Evolutionary conservation across 2,888 invertebrate genomes (phyloP), one percentile per base, ranked within the genome.

Genomic region (Saturnia pavonia): DNA sequence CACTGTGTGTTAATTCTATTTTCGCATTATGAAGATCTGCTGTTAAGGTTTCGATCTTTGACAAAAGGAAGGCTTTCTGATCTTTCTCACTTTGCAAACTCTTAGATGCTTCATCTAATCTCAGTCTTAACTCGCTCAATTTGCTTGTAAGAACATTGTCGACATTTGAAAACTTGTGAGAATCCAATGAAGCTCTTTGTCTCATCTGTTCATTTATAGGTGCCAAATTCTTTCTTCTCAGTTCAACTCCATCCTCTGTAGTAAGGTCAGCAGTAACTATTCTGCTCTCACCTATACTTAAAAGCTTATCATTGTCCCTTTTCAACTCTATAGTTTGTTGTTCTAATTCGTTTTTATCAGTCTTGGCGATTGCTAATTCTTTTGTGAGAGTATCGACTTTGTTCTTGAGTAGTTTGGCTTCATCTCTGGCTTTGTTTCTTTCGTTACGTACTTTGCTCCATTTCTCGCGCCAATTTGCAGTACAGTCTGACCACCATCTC

Each of bases 401-500:
- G 54, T 95, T 95, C 79, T 97, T 95, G 6, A 98, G 87, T 77
- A 96, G 96, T 86, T 98, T 97, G 1, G 97, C 96, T 89, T 99
- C 99, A 80, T 99, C 99, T 57, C 99, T 94, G 0, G 98, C 97
- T 85, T 97, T 97, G 87, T 99, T 99, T 40, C 99, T 95, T 91
- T 99, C 99, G 85, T 97, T 98, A 70, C 99, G 95, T 54, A 79
- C 97, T 92, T 99, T 98, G 88, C 97, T 97, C 99, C 99, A 99
- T 85, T 99, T 99, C 95, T 95, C 99, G 96, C 93, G 89, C 99
- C 99, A 69, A 97, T 99, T 99, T 97, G 99, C 98, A 0, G 99
- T 99, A 88, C 99, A 99, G 87, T 99, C 99, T 0, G 99, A 99
- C 99, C 99, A 99, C 99, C 99, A 99, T 72, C 99, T 95, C 99